Evolutionary conservation across 2,113 vertebrate species (phyloP).

Genomic region (Hemiscyllium ocellatum): DNA sequence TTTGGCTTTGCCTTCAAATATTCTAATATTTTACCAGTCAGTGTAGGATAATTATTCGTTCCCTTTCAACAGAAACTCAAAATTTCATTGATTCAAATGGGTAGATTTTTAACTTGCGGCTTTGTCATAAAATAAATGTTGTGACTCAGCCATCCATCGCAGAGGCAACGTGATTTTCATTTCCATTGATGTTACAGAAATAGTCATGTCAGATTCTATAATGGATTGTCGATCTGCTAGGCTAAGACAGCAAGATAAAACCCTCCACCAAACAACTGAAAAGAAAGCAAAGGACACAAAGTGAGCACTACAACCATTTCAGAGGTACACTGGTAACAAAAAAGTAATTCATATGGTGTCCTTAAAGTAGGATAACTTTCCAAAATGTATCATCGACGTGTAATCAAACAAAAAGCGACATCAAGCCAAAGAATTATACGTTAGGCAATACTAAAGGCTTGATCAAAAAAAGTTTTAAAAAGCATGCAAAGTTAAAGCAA

Average conservation of each 20-base stretch:
- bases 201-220: not conserved
- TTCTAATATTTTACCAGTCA: not conserved
- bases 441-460: not conserved
- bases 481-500: no score
- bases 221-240: not conserved
- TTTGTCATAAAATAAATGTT: not conserved
- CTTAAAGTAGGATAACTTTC: not conserved
- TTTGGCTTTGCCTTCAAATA: not conserved
- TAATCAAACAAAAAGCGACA: not conserved
- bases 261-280: not conserved
- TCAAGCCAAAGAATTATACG: not conserved
- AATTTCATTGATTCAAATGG: not conserved
- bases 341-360: not conserved
- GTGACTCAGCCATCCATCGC: not conserved
- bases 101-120: not conserved
- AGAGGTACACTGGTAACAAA: not conserved
- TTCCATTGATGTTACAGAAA: not conserved
- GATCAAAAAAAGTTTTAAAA: not conserved
- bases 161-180: not conserved
- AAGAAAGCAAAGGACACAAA: not conserved
- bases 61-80: not conserved
- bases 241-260: not conserved
- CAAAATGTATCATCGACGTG: not conserved
- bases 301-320: not conserved
- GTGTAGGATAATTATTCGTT: not conserved